Evolutionary conservation across 2,113 vertebrate species (phyloP), one percentile per base, ranked within the genome.

Genomic region (Neotoma lepida): DNA sequence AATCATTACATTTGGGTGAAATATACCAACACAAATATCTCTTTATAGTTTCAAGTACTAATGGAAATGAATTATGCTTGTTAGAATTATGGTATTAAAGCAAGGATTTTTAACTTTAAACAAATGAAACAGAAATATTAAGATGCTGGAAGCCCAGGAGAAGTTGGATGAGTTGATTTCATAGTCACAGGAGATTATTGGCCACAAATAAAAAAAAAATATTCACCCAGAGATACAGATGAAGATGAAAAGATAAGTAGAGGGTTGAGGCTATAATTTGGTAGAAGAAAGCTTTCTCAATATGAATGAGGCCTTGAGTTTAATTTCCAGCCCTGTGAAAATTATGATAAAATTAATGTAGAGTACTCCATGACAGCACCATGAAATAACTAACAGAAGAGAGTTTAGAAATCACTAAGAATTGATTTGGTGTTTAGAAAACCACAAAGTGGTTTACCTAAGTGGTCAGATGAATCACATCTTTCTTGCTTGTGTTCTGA

Each of bases 11-110:
- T 64, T 96, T 66, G 78, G 15, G 4, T 73, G 51, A 18, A 89
- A 78, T 26, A 88, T 61, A 4, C 13, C 30, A 68, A 70, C n/a
- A 18, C 6, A 81, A 61, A 81, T n/a, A 39, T 35, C 14, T 63
- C 54, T 41, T 44, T 74, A 10, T n/a, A 44, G 30, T 90, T 90
- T 64, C 77, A 86, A 66, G 8, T 18, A 82, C 2, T 33, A 71
- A 30, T 58, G 30, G 49, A 78, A 88, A 76, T 87, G 54, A 94
- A 87, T 78, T 70, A 61, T 46, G 33, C 12, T 77, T 89, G 26
- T 68, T 85, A 90, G 63, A 82, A 91, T 89, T 86, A 82, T 68
- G 4, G 14, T 51, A 54, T 64, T 68, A 77, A 56, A 91, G 92
- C 44, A 95, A 26, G 17, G 9, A 33, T 39, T 91, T 46, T 33